Conservation (phyloP, 2,888 invertebrate species). For the Cantharis lateralis region DNA sequence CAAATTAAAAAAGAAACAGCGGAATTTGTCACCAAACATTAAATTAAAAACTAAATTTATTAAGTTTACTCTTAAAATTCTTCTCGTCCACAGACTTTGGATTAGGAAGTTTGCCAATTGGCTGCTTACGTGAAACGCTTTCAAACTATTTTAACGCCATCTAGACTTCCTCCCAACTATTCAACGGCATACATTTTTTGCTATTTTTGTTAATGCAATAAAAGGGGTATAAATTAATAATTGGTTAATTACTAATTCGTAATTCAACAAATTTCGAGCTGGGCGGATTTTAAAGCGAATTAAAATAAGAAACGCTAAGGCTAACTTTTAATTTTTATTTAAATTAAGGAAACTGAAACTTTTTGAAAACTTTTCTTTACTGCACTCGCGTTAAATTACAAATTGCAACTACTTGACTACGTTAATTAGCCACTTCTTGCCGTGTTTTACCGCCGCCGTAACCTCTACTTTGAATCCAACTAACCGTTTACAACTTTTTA, state of each 20-base stretch:
- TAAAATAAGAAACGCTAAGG: not conserved
- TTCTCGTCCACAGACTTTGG: not conserved
- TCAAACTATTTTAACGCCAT: conserved; percentile 14
- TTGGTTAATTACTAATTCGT: too few species aligned
- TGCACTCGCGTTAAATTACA: conserved; percentile 27
- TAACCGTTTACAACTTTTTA: conserved; percentile 23
- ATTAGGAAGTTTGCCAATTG: conserved; percentile 17
- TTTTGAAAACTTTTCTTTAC: not conserved
- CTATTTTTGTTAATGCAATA: not conserved
- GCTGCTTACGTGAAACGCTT: conserved; percentile 15
- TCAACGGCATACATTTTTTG: not conserved
- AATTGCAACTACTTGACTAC: conserved; percentile 30
- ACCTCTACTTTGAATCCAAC: conserved; percentile 22
- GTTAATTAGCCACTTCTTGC: conserved; percentile 34
- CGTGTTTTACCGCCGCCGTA: conserved; percentile 28
- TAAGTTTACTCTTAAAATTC: not conserved
- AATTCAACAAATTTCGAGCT: too few species aligned
- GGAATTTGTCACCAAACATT: not conserved
- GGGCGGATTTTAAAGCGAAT: not conserved
- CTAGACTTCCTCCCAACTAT: not conserved
- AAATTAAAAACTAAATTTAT: not conserved
- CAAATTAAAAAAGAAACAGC: not conserved
- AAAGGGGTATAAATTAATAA: not conserved
- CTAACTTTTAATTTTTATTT: not conserved
- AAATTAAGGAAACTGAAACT: not conserved